Percentiles rank a stretch among this genome's conserved stretches.
Conservation (phyloP, 2,888 invertebrate genomes). For the Hirtodrosophila cameraria region DNA sequence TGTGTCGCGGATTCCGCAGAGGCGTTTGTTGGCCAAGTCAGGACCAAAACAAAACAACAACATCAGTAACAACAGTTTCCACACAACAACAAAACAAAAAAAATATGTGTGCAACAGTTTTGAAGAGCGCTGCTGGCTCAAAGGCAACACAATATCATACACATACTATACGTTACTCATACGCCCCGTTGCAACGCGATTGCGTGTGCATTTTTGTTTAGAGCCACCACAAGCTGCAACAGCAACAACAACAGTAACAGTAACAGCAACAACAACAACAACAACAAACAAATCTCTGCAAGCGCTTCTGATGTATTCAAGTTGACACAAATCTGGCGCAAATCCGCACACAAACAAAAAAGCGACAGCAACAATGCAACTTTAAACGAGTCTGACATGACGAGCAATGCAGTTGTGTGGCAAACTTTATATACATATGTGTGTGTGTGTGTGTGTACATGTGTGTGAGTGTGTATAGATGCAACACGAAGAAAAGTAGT, state of each 20-base stretch:
- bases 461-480: constrained; percentile 4
- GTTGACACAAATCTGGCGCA: constrained; percentile 79
- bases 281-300: constrained; percentile 63
- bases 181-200: constrained; percentile 65
- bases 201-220: constrained; percentile 66
- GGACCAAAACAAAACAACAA: no score
- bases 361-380: constrained; percentile 50
- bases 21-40: constrained; percentile 10
- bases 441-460: constrained; percentile 8
- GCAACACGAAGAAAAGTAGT: constrained; percentile 35
- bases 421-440: constrained; percentile 8
- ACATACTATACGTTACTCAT: constrained; percentile 55
- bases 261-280: constrained; percentile 29
- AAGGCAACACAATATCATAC: constrained; percentile 29
- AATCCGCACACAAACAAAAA: constrained; percentile 62
- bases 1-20: constrained; percentile 27
- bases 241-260: constrained; percentile 20
- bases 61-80: constrained; percentile 21
- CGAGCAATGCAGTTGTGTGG: constrained; percentile 33
- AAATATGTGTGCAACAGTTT: constrained; percentile 70
- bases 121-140: constrained; percentile 36
- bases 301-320: constrained; percentile 77
- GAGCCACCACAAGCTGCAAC: constrained; percentile 50
- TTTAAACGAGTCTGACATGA: constrained; percentile 69
- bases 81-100: constrained; percentile 27